A percentile compares a stretch with the other conserved stretches of the same genome.
Evolutionary conservation across 2,113 vertebrate species (phyloP).

Genomic region (Melanocharis versteri): DNA sequence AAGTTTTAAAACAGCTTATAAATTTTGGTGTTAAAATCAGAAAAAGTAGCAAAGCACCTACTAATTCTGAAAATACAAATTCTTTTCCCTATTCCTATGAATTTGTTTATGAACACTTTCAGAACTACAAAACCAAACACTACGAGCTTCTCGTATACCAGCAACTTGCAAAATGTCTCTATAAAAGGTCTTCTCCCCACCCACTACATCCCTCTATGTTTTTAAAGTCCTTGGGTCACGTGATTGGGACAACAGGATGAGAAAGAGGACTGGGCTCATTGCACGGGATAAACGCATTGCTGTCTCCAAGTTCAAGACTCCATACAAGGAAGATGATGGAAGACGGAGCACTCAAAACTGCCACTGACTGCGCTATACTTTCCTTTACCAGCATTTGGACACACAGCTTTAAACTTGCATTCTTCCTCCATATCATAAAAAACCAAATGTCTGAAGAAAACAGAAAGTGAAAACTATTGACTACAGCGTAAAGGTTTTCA

Average conservation of each 20-base stretch:
- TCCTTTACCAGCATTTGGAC: not conserved
- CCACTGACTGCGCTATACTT: rapidly evolving
- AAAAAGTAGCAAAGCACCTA: not conserved
- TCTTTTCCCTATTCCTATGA: not conserved
- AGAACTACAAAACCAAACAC: not conserved
- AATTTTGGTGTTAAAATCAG: not conserved
- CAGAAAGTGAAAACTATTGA: not conserved
- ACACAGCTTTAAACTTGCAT: not conserved
- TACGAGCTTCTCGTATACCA: not conserved
- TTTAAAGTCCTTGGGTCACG: not conserved
- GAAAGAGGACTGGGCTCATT: not conserved
- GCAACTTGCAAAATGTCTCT: not conserved
- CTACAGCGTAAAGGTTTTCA: not conserved
- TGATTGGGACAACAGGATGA: not conserved
- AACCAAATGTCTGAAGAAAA: not conserved
- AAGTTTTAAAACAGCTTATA: not conserved
- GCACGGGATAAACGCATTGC: rapidly evolving
- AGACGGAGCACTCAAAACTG: not conserved
- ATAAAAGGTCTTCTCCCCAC: not conserved
- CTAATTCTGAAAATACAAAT: not conserved
- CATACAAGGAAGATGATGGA: too few relatives aligned
- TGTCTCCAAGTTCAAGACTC: not conserved
- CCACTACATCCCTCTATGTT: not conserved
- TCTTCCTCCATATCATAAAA: not conserved
- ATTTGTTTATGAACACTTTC: not conserved